A percentile compares a stretch with the other conserved stretches of the same genome.
Evolutionary conservation across 2,113 vertebrate species (phyloP).

Genomic region (Cnemophilus loriae): DNA sequence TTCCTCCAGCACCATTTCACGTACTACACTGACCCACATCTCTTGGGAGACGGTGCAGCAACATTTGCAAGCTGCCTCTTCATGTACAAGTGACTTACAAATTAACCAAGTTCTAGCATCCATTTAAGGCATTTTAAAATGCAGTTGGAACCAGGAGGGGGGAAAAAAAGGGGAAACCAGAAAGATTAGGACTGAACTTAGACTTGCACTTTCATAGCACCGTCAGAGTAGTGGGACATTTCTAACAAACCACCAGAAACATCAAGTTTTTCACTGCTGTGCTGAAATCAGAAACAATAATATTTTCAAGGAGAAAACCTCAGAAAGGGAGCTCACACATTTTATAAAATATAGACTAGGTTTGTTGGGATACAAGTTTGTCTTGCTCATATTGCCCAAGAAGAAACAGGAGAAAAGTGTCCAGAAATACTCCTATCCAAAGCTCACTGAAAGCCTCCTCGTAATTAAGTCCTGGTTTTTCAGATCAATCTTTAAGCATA

Average conservation of each 20-base stretch:
- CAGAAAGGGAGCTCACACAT: not conserved
- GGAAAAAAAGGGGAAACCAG: not conserved
- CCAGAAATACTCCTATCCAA: not conserved
- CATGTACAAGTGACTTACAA: not conserved
- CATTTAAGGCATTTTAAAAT: not conserved
- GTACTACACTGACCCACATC: not conserved
- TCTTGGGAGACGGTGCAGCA: not conserved
- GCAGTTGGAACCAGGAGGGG: not conserved
- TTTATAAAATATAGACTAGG: not conserved
- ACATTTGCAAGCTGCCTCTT: not conserved
- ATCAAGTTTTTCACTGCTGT: not conserved
- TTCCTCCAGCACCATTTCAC: not conserved
- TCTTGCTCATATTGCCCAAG: not conserved
- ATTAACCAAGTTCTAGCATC: not conserved
- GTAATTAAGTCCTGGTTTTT: not conserved
- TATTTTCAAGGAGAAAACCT: not conserved
- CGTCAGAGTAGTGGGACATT: not conserved
- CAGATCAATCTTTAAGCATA: not conserved
- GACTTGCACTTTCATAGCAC: not conserved
- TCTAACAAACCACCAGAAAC: not conserved
- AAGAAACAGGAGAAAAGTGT: not conserved
- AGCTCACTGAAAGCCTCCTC: not conserved
- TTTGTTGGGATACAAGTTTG: not conserved
- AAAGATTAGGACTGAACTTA: not conserved
- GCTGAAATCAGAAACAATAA: not conserved